Evolutionary conservation across 2,888 invertebrate genomes (phyloP).

Genomic region (Aspidiotus destructor): DNA sequence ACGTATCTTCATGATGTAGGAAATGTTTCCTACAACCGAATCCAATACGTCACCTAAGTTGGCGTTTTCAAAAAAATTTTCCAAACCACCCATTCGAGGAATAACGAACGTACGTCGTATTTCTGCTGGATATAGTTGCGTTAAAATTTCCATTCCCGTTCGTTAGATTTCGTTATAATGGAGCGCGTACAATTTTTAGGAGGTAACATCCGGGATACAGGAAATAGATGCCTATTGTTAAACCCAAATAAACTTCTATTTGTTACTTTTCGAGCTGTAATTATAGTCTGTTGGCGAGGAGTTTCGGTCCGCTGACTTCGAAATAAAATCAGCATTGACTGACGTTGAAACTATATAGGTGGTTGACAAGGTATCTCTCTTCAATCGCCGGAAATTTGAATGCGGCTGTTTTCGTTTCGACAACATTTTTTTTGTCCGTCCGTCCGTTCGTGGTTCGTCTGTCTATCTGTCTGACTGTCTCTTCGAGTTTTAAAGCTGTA

Average conservation of each 20-base stretch:
- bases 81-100: no score
- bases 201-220: slow-evolving; percentile 30
- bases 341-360: slow-evolving; percentile 14
- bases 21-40: no score
- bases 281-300: slow-evolving; percentile 21
- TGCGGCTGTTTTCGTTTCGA: background rate
- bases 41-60: no score
- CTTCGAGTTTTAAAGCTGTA: no score
- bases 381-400: slow-evolving; percentile 22
- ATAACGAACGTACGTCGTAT: no score
- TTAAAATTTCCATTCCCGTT: no score
- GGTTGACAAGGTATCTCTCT: slow-evolving; percentile 25
- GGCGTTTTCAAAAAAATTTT: no score
- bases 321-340: slow-evolving; percentile 22
- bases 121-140: no score
- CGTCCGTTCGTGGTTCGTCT: no score
- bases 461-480: no score
- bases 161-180: background rate
- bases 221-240: slow-evolving; percentile 29
- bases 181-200: slow-evolving; percentile 13
- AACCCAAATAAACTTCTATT: slow-evolving; percentile 22
- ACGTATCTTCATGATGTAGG: no score
- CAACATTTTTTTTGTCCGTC: no score
- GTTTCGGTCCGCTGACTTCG: slow-evolving; percentile 23
- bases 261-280: slow-evolving; percentile 20